phyloP scores from a whole-genome alignment of 2,113 vertebrate genomes.

The Scartelaos histophorus region DNA sequence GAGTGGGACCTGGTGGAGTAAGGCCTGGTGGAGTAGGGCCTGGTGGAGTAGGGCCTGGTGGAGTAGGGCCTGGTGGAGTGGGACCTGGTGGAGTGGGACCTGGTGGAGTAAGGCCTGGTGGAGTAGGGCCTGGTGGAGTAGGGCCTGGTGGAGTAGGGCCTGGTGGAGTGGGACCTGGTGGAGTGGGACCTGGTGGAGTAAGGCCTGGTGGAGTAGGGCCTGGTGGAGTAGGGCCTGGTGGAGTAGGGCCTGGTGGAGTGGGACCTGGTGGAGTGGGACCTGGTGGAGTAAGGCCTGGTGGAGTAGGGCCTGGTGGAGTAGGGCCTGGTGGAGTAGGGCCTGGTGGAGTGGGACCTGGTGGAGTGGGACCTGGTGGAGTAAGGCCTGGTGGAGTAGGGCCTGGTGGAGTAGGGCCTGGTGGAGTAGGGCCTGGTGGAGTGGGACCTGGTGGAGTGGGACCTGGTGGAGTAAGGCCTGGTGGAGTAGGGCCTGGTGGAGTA shows the following conservation, averaged over 20 bases:
- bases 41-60: background rate
- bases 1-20: background rate
- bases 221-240: background rate
- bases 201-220: conserved; percentile 1
- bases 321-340: conserved; percentile 7
- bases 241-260: too few relatives aligned
- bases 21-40: conserved; percentile 3
- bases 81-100: conserved; percentile 7
- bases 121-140: conserved; percentile 5
- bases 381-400: too few relatives aligned
- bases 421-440: too few relatives aligned
- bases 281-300: too few relatives aligned
- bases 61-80: background rate
- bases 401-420: too few relatives aligned
- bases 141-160: conserved; percentile 14
- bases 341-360: conserved; percentile 11
- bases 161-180: conserved; percentile 1
- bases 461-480: background rate
- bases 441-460: too few relatives aligned
- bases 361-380: background rate
- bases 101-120: conserved; percentile 4
- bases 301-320: conserved; percentile 10
- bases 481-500: background rate
- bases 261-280: too few relatives aligned
- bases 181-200: conserved; percentile 10